A percentile compares a stretch with the other conserved stretches of the same genome.
Evolutionary conservation across 2,888 invertebrate species (phyloP).

Genomic region (Troides oblongomaculatus): DNA sequence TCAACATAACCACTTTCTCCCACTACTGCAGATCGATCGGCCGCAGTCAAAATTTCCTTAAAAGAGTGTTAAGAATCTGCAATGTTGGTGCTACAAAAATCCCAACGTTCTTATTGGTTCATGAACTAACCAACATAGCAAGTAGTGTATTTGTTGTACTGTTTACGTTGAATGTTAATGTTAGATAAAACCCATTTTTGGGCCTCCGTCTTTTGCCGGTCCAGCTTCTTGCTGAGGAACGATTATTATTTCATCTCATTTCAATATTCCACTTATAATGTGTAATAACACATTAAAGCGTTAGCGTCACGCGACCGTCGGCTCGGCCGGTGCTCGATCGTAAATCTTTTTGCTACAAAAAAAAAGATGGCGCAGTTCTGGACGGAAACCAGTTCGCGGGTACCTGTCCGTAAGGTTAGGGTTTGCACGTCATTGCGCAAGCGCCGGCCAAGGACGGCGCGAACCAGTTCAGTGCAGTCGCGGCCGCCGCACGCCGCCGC

Average conservation of each 20-base stretch:
- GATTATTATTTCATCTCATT: background rate
- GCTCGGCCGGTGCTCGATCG: background rate
- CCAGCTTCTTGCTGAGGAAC: background rate
- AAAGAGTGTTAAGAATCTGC: no score
- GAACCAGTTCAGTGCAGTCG: constrained; percentile 17
- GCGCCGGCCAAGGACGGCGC: constrained; percentile 20
- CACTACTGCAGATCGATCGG: no score
- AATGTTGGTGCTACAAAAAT: no score
- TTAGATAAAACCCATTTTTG: no score
- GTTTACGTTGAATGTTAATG: no score
- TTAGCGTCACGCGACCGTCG: background rate
- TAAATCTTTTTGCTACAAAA: constrained; percentile 16
- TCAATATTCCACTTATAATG: background rate
- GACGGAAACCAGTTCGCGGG: constrained; percentile 22
- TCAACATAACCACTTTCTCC: no score
- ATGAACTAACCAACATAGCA: no score
- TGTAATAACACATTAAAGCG: background rate
- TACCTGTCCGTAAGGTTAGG: constrained; percentile 29
- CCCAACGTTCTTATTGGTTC: no score
- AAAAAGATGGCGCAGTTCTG: constrained; percentile 18
- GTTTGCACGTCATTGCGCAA: constrained; percentile 23
- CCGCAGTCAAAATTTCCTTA: background rate
- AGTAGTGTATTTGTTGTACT: no score
- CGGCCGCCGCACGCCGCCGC: background rate
- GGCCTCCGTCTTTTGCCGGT: background rate